These are phyloP conservation scores for Trematomus loennbergii DNA, from an alignment of 2,113 vertebrate species.

Conservation along the genomic window DNA sequence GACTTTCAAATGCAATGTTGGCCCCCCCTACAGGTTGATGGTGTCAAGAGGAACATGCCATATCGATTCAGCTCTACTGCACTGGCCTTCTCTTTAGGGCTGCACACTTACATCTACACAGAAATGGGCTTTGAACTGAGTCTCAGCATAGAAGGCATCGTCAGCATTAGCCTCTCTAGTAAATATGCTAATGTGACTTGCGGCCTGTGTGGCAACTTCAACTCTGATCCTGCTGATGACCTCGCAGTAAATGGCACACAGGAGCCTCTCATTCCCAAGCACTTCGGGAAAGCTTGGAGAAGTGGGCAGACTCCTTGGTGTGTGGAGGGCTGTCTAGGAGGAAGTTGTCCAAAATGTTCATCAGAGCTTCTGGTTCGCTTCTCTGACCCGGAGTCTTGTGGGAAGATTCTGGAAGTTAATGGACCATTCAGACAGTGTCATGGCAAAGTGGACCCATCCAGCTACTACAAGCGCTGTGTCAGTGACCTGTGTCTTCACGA, in stretches of 20 bases:
- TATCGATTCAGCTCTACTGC: slow-evolving; percentile 39
- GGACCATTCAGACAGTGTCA: slow-evolving; percentile 76
- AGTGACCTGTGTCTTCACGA: slow-evolving; percentile 72
- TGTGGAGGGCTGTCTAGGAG: slow-evolving; percentile 51
- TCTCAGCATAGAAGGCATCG: slow-evolving; percentile 26
- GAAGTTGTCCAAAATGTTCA: slow-evolving; percentile 67
- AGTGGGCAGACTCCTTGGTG: slow-evolving; percentile 41
- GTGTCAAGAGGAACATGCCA: slow-evolving; percentile 37
- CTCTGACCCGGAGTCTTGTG: slow-evolving; percentile 47
- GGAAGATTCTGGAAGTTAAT: slow-evolving; percentile 65
- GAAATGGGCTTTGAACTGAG: slow-evolving; percentile 41
- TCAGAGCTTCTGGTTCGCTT: slow-evolving; percentile 23
- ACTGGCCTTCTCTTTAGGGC: slow-evolving; percentile 29
- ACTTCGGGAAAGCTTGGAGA: slow-evolving; percentile 43
- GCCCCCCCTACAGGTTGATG: slow-evolving; percentile 63
- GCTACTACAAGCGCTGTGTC: slow-evolving; percentile 70
- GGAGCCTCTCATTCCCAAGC: slow-evolving; percentile 18
- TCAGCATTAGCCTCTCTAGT: slow-evolving; percentile 38
- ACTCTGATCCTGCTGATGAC: slow-evolving; percentile 41
- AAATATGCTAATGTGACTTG: slow-evolving; percentile 48
- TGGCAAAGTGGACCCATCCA: slow-evolving; percentile 65
- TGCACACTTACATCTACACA: slow-evolving; percentile 41
- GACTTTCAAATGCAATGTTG: slow-evolving; percentile 35
- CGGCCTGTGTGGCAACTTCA: slow-evolving; percentile 67
- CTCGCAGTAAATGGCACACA: slow-evolving; percentile 16